Percentiles rank a stretch among this genome's conserved stretches.
phyloP scores from a whole-genome alignment of 2,113 vertebrate genomes.

The Brachypteracias leptosomus region DNA sequence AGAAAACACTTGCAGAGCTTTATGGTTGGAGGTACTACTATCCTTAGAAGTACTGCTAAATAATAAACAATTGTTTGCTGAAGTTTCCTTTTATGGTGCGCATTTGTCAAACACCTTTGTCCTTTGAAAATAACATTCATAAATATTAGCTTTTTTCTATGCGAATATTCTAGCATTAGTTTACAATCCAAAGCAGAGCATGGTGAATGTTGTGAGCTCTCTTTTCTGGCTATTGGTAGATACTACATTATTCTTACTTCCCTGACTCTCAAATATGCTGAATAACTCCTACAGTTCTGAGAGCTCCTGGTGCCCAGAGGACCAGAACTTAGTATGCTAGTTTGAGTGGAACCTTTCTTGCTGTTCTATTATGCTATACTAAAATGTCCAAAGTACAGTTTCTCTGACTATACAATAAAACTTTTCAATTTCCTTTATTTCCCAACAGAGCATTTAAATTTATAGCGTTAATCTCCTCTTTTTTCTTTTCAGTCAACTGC shows the following conservation, averaged over 20 bases:
- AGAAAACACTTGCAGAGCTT: constrained; percentile 34
- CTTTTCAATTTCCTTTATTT: not conserved
- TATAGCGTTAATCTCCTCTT: not conserved
- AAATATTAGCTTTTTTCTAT: not conserved
- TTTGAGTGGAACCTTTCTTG: not conserved
- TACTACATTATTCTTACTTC: not conserved
- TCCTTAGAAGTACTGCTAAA: not conserved
- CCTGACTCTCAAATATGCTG: not conserved
- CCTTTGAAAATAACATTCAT: not conserved
- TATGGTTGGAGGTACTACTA: constrained; percentile 60
- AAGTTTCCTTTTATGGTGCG: not conserved
- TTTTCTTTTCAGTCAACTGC: constrained; percentile 74
- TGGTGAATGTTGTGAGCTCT: not conserved
- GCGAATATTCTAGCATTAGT: not conserved
- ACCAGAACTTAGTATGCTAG: not conserved
- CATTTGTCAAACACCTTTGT: not conserved
- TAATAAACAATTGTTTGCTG: not conserved
- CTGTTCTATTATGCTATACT: not conserved
- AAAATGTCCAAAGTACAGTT: not conserved
- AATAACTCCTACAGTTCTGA: not conserved
- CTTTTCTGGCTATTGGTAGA: not conserved
- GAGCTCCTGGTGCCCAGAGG: not conserved
- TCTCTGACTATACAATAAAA: not conserved
- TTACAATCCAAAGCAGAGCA: not conserved
- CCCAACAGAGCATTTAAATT: not conserved